Percentiles rank a stretch among this genome's conserved stretches.
Evolutionary conservation across 2,113 vertebrate genomes (phyloP).

Genomic region (Semnornis frantzii): DNA sequence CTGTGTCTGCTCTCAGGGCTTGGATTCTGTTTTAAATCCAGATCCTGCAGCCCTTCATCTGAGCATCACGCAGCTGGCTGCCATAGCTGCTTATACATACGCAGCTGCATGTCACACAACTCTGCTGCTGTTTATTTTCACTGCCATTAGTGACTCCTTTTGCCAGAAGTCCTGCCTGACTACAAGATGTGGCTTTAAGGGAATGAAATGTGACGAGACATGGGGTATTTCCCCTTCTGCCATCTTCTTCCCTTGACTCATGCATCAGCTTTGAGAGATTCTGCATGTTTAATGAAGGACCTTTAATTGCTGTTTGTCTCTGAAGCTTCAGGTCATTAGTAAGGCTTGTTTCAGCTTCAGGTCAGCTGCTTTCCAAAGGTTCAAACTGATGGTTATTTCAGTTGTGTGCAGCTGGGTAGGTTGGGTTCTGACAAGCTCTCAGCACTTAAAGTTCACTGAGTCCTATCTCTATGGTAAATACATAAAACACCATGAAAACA

Average conservation of each 20-base stretch:
- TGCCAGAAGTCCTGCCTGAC: not conserved
- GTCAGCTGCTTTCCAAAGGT: not conserved
- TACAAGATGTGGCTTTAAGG: not conserved
- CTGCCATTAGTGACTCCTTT: not conserved
- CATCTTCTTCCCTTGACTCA: not conserved
- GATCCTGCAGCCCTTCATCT: not conserved
- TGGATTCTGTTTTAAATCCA: not conserved
- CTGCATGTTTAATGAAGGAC: not conserved
- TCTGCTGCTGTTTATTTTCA: not conserved
- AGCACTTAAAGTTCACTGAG: not conserved
- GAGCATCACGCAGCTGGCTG: not conserved
- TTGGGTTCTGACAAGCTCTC: not conserved
- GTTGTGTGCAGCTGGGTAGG: not conserved
- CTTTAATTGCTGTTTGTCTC: not conserved
- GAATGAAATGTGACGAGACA: not conserved
- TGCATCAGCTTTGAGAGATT: not conserved
- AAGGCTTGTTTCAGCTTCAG: not conserved
- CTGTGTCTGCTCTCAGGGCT: not conserved
- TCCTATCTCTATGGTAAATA: not conserved
- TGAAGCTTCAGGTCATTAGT: not conserved
- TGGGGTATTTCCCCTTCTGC: not conserved
- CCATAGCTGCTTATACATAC: not conserved
- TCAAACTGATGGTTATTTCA: not conserved
- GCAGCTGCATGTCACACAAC: not conserved
- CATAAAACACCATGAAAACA: constrained; percentile 16